Evolutionary conservation across 2,113 vertebrate genomes (phyloP).

Genomic region (Actenoides lindsayi): DNA sequence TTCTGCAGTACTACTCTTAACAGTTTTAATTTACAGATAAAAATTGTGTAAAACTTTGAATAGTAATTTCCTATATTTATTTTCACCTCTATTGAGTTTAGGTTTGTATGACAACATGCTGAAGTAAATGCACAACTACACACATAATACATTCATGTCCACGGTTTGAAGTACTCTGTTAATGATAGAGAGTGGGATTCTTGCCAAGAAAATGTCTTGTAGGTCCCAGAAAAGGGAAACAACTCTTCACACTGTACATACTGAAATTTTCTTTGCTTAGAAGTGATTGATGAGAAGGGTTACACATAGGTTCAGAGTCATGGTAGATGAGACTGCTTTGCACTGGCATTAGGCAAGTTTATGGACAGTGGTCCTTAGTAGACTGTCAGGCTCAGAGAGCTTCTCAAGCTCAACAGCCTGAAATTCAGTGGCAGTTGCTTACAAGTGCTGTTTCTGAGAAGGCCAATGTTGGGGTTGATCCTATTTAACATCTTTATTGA

Average conservation of each 20-base stretch:
- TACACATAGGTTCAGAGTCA: not conserved
- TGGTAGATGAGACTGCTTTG: not conserved
- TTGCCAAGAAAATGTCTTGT: not conserved
- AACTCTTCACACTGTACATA: not conserved
- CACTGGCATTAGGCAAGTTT: not conserved
- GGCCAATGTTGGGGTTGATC: not conserved
- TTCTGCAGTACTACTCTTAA: not conserved
- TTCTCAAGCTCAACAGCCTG: not conserved
- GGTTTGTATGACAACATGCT: not conserved
- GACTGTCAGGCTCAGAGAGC: not conserved
- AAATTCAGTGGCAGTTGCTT: not conserved
- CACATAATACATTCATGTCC: not conserved
- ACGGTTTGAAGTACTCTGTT: not conserved
- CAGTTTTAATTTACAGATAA: not conserved
- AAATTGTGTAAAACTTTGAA: not conserved
- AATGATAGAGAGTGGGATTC: not conserved
- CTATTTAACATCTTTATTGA: not conserved
- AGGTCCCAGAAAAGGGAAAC: not conserved
- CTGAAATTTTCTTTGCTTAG: not conserved
- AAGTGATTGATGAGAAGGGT: not conserved
- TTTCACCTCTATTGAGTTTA: not conserved
- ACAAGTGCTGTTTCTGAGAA: not conserved
- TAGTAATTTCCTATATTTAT: not conserved
- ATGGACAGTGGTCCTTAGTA: not conserved
- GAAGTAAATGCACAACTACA: not conserved